phyloP scores from a whole-genome alignment of 1,140 invertebrate species.

The Potamilus streckersoni region DNA sequence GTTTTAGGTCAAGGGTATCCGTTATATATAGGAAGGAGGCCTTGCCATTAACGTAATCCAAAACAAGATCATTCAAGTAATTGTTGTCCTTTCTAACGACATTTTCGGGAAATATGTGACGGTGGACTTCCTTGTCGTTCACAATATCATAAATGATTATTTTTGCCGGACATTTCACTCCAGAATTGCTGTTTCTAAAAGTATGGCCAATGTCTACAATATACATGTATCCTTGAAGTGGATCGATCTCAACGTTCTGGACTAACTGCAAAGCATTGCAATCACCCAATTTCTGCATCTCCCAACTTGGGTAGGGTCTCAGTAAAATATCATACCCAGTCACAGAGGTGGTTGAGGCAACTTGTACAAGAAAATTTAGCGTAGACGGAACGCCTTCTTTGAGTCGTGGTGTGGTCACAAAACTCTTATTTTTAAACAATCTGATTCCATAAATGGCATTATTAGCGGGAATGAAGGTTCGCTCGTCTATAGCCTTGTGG shows the following conservation, averaged over 20 bases:
- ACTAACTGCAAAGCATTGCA: conserved; percentile 42
- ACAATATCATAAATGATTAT: conserved; percentile 37
- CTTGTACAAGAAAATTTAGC: conserved; percentile 30
- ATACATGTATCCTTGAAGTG: conserved; percentile 40
- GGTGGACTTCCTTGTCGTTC: conserved; percentile 16
- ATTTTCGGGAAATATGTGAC: conserved; percentile 29
- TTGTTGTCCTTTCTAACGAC: conserved; percentile 26
- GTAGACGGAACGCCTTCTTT: conserved; percentile 34
- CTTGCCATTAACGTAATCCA: conserved; percentile 35
- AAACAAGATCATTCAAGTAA: conserved; percentile 40
- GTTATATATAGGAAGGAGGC: conserved; percentile 39
- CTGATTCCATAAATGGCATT: conserved; percentile 30
- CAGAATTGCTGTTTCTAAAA: too few species aligned
- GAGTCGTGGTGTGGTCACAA: conserved; percentile 40
- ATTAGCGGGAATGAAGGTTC: conserved; percentile 20
- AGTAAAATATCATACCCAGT: conserved; percentile 23
- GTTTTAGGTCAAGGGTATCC: conserved; percentile 25
- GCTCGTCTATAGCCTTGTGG: conserved; percentile 3
- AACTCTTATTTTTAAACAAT: conserved; percentile 35
- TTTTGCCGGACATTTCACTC: conserved; percentile 34
- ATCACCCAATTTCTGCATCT: conserved; percentile 33
- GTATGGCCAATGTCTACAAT: conserved; percentile 38
- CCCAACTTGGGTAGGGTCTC: conserved; percentile 39
- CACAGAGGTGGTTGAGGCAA: neutral
- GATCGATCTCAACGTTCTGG: conserved; percentile 43